Evolutionary conservation across 2,797 vertebrate genomes (phyloP).

Genomic region (Podarcis siculus): DNA sequence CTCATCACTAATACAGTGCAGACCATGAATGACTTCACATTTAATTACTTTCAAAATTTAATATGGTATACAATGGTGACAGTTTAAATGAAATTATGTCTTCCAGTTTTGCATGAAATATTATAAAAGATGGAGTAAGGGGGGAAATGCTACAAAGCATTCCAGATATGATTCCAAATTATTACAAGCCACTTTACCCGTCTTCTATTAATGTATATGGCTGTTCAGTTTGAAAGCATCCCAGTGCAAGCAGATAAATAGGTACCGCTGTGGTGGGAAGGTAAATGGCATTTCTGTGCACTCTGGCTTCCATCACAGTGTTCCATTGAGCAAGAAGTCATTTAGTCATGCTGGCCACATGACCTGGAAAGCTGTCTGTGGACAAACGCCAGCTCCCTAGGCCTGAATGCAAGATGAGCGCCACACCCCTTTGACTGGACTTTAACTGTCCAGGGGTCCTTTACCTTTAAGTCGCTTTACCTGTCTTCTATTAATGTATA

Average conservation of each 20-base stretch:
- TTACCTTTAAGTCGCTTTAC: background rate
- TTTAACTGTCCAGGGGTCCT: too few species aligned
- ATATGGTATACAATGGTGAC: background rate
- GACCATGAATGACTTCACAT: background rate
- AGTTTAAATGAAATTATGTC: background rate
- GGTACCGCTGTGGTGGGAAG: too few species aligned
- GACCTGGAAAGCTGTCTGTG: too few species aligned
- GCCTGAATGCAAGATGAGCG: too few species aligned
- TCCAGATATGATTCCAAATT: background rate
- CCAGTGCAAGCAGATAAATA: too few species aligned
- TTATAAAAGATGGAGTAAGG: background rate
- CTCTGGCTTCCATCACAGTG: too few species aligned
- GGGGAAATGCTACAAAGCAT: background rate
- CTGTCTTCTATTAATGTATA: background rate
- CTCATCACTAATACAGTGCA: background rate
- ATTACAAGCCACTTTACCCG: constrained; percentile 8
- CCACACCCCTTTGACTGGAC: too few species aligned
- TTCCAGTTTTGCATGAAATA: background rate
- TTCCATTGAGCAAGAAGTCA: too few species aligned
- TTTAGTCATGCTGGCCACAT: too few species aligned
- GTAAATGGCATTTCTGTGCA: too few species aligned
- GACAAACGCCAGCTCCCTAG: too few species aligned
- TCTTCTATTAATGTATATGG: background rate
- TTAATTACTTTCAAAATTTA: background rate
- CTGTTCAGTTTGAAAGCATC: too few species aligned